phyloP scores from a whole-genome alignment of 2,797 vertebrate genomes.

The Protonibea diacanthus region DNA sequence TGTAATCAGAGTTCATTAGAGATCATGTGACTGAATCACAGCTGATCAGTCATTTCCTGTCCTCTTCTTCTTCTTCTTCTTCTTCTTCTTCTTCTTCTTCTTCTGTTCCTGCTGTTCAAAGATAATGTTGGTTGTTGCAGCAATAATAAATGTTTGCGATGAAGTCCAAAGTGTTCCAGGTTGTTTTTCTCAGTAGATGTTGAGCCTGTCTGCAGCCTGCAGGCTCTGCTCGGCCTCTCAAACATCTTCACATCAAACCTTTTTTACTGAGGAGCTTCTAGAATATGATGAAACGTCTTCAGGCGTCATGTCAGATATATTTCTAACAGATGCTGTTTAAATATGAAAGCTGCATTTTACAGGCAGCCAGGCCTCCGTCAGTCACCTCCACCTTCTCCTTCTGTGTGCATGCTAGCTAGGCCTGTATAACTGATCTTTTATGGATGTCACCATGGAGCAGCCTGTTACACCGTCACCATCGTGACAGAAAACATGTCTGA shows the following conservation, averaged over 20 bases:
- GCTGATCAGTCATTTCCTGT: background rate
- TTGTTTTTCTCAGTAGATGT: conserved; percentile 16
- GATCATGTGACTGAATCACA: conserved; percentile 1
- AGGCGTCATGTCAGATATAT: background rate
- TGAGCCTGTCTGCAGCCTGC: background rate
- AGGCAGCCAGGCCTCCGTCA: background rate
- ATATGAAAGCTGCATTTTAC: background rate
- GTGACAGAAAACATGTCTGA: too few species aligned
- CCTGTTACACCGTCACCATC: too few species aligned
- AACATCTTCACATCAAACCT: too few species aligned
- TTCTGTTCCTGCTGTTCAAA: conserved; percentile 11
- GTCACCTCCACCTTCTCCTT: too few species aligned
- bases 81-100: too few species aligned
- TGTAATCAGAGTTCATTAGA: background rate
- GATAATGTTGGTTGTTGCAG: background rate
- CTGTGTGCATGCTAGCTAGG: too few species aligned
- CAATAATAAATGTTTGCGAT: conserved; percentile 51
- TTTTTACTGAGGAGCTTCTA: background rate
- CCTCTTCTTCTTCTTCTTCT: too few species aligned
- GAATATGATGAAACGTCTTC: background rate
- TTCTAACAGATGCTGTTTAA: background rate
- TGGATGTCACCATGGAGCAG: too few species aligned
- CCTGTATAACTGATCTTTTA: too few species aligned
- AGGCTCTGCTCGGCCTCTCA: background rate
- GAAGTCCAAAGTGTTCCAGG: conserved; percentile 34